Base-by-base conservation (phyloP, 2,888 invertebrate genomes). In the Abrostola tripartita region DNA sequence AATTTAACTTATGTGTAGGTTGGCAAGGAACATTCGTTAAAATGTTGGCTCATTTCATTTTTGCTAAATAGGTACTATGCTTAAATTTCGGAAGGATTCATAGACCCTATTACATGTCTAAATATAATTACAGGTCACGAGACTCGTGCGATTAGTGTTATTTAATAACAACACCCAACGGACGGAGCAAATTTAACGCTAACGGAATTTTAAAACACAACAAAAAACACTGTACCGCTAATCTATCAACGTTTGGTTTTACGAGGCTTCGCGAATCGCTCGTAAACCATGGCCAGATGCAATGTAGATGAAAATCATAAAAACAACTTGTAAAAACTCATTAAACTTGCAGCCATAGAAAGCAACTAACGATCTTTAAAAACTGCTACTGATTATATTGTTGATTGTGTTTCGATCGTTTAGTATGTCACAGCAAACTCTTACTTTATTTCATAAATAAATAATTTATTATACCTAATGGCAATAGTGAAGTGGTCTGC, bases 281-380 rank as follows among this genome's bases (percentile, higher is more conserved):
- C 78, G 78, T 82, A 82, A 82, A 84, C 73, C 61, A 71, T 55
- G 58, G 66, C 70, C 85, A 82, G 83, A 84, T 80, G 82, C 70
- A 76, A 82, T 78, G 76, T 81, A 84, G 78, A 82, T 77, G 78
- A 78, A 75, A 81, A 78, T 74, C 68, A 71, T 47, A 47, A 74
- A 71, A 58, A 82, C 78, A 79, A 59, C 64, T 63, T 58, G 64
- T 69, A 70, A 73, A 71, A 68, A 62, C 63, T 66, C 67, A 68
- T 70, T 74, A 71, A 70, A 68, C 53, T 63, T 52, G 35, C 70
- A 71, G 72, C 66, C 68, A 75, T 70, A 67, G 65, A 76, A 78
- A 72, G 47, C 71, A 68, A 71, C 52, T 40, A 63, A 66, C 63
- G 52, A 63, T 60, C 65, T 61, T 47, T 50, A 58, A 61, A 61